Evolutionary conservation across 2,888 invertebrate genomes (phyloP).

Genomic region (Lasioglossum vierecki): DNA sequence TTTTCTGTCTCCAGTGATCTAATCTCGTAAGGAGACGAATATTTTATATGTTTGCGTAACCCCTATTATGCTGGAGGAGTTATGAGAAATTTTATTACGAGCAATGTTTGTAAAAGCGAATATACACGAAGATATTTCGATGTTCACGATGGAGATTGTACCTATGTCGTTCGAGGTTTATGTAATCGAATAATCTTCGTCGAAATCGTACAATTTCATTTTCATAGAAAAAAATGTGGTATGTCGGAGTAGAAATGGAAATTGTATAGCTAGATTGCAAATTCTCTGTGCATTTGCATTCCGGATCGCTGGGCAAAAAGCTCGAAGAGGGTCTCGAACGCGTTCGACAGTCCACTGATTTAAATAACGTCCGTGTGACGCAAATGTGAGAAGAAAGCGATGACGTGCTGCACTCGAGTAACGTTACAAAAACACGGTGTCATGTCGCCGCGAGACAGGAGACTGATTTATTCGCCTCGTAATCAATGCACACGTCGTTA

Average conservation of each 20-base stretch:
- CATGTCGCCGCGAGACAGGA: no score
- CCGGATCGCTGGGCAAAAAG: neutral
- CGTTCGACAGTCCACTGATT: neutral
- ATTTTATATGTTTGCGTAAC: neutral
- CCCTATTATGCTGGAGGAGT: neutral
- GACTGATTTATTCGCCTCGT: neutral
- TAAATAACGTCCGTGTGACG: neutral
- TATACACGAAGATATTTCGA: neutral
- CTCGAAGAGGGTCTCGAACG: neutral
- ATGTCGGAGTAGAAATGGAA: neutral
- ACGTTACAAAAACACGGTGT: neutral
- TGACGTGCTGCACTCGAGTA: neutral
- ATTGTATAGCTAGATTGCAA: neutral
- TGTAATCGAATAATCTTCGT: no score
- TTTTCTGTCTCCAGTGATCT: neutral
- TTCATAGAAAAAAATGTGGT: neutral
- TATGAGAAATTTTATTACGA: neutral
- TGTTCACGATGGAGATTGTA: neutral
- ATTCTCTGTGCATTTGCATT: neutral
- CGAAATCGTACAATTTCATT: neutral
- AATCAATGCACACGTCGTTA: neutral
- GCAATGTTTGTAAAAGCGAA: neutral
- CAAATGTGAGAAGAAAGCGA: neutral
- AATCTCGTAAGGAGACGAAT: conserved; percentile 5
- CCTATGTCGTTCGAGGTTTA: neutral